Conservation (phyloP, 2,797 vertebrate genomes). For the Lithobates sylvaticus region DNA sequence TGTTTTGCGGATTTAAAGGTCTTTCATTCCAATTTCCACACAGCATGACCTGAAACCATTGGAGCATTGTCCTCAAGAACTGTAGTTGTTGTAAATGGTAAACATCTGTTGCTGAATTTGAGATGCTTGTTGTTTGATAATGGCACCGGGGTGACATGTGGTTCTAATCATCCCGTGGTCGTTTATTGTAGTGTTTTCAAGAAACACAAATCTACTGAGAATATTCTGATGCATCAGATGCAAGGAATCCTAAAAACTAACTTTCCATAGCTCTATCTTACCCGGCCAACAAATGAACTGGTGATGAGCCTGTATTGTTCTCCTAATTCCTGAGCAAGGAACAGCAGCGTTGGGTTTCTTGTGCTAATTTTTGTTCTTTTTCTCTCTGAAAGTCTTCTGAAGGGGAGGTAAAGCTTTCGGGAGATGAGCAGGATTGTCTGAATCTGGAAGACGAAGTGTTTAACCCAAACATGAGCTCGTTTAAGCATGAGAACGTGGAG, state of each 20-base stretch:
- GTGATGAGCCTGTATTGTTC: background rate
- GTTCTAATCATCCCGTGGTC: background rate
- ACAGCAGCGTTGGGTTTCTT: background rate
- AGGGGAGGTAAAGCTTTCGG: background rate
- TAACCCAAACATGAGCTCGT: slow-evolving; percentile 68
- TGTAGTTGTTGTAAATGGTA: no score
- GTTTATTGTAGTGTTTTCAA: background rate
- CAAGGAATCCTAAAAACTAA: background rate
- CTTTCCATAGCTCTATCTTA: background rate
- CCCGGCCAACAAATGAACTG: background rate
- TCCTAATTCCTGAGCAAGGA: no score
- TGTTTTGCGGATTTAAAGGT: no score
- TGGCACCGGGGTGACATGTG: background rate
- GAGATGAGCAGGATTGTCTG: slow-evolving; percentile 49
- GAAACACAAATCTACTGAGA: background rate
- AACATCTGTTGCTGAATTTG: no score
- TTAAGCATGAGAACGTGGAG: slow-evolving; percentile 80
- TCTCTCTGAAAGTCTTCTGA: slow-evolving; percentile 23
- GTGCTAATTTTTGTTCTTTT: background rate
- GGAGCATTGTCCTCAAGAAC: no score
- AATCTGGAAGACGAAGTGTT: slow-evolving; percentile 31
- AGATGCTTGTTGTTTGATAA: background rate
- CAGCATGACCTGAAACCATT: no score
- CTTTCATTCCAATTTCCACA: no score
- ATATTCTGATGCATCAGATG: no score